phyloP scores from a whole-genome alignment of 2,888 invertebrate species.

The Protophormia terraenovae region DNA sequence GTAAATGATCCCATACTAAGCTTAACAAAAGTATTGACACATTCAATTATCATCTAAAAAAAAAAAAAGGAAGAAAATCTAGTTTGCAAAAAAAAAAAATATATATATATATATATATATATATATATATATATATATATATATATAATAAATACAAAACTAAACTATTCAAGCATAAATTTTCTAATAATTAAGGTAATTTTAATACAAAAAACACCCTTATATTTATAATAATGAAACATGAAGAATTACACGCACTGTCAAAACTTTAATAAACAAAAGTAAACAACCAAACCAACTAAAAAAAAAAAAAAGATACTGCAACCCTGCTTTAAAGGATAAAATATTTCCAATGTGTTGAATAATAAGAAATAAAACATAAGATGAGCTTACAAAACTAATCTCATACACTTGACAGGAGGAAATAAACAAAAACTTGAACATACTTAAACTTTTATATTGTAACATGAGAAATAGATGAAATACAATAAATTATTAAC shows the following conservation, averaged over 20 bases:
- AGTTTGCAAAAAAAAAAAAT: not conserved
- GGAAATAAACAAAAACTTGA: constrained; percentile 42
- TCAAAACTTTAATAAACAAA: constrained; percentile 55
- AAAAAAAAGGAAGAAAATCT: not conserved
- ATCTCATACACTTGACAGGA: constrained; percentile 65
- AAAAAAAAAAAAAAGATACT: not conserved
- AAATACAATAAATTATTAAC: constrained; percentile 59
- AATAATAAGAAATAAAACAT: constrained; percentile 34
- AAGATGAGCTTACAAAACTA: constrained; percentile 64
- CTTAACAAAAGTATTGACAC: constrained; percentile 60
- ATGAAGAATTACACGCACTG: constrained; percentile 50
- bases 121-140: too few species aligned
- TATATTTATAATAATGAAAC: not conserved
- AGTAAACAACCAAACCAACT: not conserved
- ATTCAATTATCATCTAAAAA: constrained; percentile 56
- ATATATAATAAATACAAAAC: not conserved
- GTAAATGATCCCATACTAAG: not conserved
- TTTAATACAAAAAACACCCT: constrained; percentile 46
- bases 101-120: too few species aligned
- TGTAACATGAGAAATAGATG: constrained; percentile 36
- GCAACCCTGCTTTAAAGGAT: constrained; percentile 26
- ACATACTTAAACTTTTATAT: not conserved
- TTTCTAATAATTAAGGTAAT: constrained; percentile 64
- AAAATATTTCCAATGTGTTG: constrained; percentile 40
- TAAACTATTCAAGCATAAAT: constrained; percentile 49